phyloP scores from a whole-genome alignment of 2,113 vertebrate genomes.

The Isurus oxyrinchus region DNA sequence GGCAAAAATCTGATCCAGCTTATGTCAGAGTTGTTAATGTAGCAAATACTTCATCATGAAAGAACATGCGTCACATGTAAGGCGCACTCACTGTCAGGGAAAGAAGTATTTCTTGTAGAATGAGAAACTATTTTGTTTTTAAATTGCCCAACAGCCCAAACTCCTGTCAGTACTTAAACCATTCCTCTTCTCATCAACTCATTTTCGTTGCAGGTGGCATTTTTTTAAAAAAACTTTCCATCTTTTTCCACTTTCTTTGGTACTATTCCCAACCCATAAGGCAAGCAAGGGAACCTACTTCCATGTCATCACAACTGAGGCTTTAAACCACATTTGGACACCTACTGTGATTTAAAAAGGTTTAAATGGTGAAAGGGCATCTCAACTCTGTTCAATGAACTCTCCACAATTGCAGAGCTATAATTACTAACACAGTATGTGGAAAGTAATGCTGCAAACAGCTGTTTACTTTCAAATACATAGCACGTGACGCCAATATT shows the following conservation, averaged over 20 bases:
- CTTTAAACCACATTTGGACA: neutral
- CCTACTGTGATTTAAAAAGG: neutral
- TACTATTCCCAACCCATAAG: neutral
- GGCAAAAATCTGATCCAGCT: neutral
- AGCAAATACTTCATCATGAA: neutral
- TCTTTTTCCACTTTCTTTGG: neutral
- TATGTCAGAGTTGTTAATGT: neutral
- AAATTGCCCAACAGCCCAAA: neutral
- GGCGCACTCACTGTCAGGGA: neutral
- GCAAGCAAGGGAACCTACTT: too few species aligned
- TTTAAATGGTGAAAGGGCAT: neutral
- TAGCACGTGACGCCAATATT: neutral
- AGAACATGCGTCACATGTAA: neutral
- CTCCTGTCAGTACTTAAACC: neutral
- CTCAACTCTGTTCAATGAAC: neutral
- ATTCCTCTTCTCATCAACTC: neutral
- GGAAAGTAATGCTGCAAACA: neutral
- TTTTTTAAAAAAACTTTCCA: neutral
- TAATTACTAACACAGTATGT: neutral
- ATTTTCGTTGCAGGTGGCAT: neutral
- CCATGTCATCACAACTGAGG: neutral
- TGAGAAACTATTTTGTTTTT: neutral
- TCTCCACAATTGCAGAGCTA: neutral
- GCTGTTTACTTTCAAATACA: neutral
- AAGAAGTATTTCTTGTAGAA: neutral